Percentiles rank a stretch among this genome's conserved stretches.
phyloP scores from a whole-genome alignment of 2,888 invertebrate species.

The Piscicola geometra region DNA sequence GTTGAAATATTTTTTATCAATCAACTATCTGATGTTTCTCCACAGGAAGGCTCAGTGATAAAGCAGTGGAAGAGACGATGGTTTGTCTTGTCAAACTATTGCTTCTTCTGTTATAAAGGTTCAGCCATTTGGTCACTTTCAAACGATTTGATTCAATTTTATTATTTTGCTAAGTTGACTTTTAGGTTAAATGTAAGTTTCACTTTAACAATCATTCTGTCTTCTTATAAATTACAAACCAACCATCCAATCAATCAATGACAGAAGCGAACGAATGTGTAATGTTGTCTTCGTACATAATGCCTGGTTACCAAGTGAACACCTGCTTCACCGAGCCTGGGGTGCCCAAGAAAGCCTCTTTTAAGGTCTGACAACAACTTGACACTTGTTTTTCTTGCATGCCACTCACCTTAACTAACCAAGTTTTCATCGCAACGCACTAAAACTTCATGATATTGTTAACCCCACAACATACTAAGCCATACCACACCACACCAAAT shows the following conservation, averaged over 20 bases:
- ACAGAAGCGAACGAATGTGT: conserved; percentile 25
- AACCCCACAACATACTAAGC: too few relatives aligned
- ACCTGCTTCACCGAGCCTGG: conserved; percentile 75
- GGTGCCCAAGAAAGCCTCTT: conserved; percentile 78
- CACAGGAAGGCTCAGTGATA: conserved; percentile 78
- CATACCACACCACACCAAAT: too few relatives aligned
- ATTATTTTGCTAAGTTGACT: background rate
- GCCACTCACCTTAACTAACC: too few relatives aligned
- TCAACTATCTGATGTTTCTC: background rate
- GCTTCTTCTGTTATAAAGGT: conserved; percentile 90
- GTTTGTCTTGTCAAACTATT: conserved; percentile 89
- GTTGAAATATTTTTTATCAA: background rate
- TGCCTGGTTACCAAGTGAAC: conserved; percentile 79
- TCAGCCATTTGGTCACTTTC: too few relatives aligned
- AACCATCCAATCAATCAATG: too few relatives aligned
- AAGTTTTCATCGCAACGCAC: too few relatives aligned
- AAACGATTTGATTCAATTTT: conserved; percentile 8
- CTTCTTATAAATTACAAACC: too few relatives aligned
- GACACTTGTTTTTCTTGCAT: too few relatives aligned
- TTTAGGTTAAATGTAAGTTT: background rate
- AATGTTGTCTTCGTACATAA: conserved; percentile 69
- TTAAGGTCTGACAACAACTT: conserved; percentile 66
- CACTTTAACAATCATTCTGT: background rate
- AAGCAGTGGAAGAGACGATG: conserved; percentile 90
- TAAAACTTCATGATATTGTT: too few relatives aligned